Evolutionary conservation across 2,888 invertebrate species (phyloP), one percentile per base, ranked within the genome.

Genomic region (Lasiommata megera): DNA sequence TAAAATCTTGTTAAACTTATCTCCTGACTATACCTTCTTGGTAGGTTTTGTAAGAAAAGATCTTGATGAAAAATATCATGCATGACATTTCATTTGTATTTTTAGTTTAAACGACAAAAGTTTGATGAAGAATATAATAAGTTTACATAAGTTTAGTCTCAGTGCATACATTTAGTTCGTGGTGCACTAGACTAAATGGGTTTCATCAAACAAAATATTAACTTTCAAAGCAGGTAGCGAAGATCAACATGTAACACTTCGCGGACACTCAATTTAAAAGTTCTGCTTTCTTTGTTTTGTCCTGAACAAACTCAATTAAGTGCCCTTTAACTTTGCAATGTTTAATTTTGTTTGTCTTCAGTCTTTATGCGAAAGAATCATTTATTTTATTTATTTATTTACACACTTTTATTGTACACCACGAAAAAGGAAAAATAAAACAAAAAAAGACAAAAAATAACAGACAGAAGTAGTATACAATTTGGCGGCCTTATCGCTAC

Each of bases 231-330:
- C 77, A 82, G 78, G 77, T 78, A 76, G 60, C 60, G 80, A 89
- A 90, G 89, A 90, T 88, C 89, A 90, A 90, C 90, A 89, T 88
- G 88, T 85, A 78, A 87, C 89, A 89, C 89, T 89, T 87, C 83
- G 80, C 82, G 86, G 86, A 84, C 87, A 82, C 81, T 88, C 89
- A 89, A 90, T 90, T 90, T 90, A 90, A 89, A 89, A 90, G 85
- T 82, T 89, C 86, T 80, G 70, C 69, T 70, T 65, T 88, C 87
- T 90, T 89, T 89, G 88, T 90, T 89, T 89, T 87, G 84, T 88
- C 88, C 89, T 88, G 85, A 89, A 85, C 88, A 90, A 89, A 90
- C 89, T 87, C 88, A 88, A 89, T 89, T 88, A 89, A 83, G 80
- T 88, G 83, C 81, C 81, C 81, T 84, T 83, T 82, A 80, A 79